Evolutionary conservation across 2,113 vertebrate genomes (phyloP).

Genomic region (Leucopsar rothschildi): DNA sequence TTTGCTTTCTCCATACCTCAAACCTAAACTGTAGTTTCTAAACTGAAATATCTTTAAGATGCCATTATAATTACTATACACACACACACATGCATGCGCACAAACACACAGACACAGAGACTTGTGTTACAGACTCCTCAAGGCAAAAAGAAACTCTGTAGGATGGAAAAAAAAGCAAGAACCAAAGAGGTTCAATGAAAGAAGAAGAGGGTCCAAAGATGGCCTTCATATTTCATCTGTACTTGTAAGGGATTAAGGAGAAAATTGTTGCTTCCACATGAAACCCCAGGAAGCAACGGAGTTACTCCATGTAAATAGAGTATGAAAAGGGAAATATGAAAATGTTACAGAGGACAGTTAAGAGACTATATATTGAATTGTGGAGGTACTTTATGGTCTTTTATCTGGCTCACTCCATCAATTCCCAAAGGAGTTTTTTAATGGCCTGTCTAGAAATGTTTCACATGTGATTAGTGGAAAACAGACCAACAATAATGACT

Average conservation of each 20-base stretch:
- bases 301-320: not conserved
- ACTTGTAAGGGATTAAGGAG: not conserved
- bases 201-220: not conserved
- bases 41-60: not conserved
- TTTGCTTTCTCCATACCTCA: not conserved
- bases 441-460: not conserved
- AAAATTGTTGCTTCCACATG: not conserved
- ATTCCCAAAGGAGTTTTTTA: not conserved
- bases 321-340: not conserved
- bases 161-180: not conserved
- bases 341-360: not conserved
- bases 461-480: not conserved
- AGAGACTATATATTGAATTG: not conserved
- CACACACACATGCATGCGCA: accelerated
- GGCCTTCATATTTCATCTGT: not conserved
- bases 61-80: not conserved
- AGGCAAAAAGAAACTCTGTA: not conserved
- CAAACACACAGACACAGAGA: not conserved
- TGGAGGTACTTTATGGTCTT: not conserved
- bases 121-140: not conserved
- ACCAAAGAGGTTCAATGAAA: not conserved
- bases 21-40: not conserved
- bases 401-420: not conserved
- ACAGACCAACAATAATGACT: not conserved
- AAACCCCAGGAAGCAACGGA: not conserved